These are phyloP conservation scores for Datnioides undecimradiatus DNA, from an alignment of 2,113 vertebrate species.

Conservation along the genomic window DNA sequence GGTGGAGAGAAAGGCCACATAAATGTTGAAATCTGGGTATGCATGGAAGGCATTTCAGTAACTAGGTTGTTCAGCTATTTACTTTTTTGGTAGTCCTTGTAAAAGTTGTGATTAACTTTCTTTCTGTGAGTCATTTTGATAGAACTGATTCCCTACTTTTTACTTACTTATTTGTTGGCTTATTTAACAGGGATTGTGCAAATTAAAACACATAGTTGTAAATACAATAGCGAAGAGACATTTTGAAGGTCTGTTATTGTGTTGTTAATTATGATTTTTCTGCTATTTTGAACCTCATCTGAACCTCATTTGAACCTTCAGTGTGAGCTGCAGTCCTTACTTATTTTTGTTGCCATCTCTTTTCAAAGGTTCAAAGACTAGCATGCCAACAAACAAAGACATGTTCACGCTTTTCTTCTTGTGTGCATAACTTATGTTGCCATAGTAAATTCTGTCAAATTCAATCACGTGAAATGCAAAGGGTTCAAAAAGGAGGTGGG, in stretches of 20 bases:
- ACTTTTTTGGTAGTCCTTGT: not conserved
- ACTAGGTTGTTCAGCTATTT: not conserved
- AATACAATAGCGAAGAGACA: no score
- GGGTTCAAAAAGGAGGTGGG: constrained; percentile 25
- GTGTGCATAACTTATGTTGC: constrained; percentile 33
- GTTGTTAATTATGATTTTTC: no score
- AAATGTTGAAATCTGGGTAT: not conserved
- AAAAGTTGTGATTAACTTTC: no score
- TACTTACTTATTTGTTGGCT: no score
- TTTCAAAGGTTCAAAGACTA: constrained; percentile 52
- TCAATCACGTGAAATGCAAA: constrained; percentile 27
- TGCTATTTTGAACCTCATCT: not conserved
- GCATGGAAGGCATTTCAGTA: not conserved
- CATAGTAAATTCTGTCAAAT: constrained; percentile 27
- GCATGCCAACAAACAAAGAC: constrained; percentile 49
- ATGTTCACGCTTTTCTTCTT: constrained; percentile 45
- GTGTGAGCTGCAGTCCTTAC: constrained; percentile 12
- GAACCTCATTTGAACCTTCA: not conserved
- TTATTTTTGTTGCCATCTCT: constrained; percentile 59
- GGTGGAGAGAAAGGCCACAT: not conserved
- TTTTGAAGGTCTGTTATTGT: not conserved
- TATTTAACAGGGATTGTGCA: no score
- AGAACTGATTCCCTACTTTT: not conserved
- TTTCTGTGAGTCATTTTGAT: not conserved
- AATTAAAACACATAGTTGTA: no score